A percentile compares a stretch with the other conserved stretches of the same genome.
Evolutionary conservation across 1,140 invertebrate species (phyloP).

Genomic region (Prorops nasuta): DNA sequence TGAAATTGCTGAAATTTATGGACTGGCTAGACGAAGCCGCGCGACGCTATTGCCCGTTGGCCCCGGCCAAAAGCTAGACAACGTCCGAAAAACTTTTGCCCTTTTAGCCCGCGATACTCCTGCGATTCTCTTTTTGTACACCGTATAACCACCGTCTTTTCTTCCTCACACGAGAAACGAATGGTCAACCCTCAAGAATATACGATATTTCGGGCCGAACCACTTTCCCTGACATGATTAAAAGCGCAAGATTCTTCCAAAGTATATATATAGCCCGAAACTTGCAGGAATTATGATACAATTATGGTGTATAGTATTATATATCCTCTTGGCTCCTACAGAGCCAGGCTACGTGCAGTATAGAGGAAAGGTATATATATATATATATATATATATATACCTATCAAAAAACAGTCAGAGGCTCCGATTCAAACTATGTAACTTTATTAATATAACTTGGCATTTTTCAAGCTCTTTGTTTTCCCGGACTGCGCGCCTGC

Average conservation of each 20-base stretch:
- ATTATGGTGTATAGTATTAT: too few species aligned
- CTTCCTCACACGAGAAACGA: constrained; percentile 13
- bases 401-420: too few species aligned
- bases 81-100: constrained; percentile 28
- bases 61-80: not conserved
- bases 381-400: too few species aligned
- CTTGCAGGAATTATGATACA: not conserved
- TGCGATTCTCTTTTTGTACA: not conserved
- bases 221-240: not conserved
- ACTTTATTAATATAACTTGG: not conserved
- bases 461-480: too few species aligned
- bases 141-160: not conserved
- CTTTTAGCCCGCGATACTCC: constrained; percentile 17
- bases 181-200: constrained; percentile 14
- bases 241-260: not conserved
- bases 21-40: constrained; percentile 17
- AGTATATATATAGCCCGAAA: not conserved
- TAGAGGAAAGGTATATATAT: not conserved
- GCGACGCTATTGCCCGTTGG: too few species aligned
- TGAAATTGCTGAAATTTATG: constrained; percentile 26
- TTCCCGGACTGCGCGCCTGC: too few species aligned
- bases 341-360: too few species aligned
- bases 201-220: constrained; percentile 15
- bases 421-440: not conserved
- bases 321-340: too few species aligned